phyloP scores from a whole-genome alignment of 2,888 invertebrate genomes.

The Dermolepida albohirtum region DNA sequence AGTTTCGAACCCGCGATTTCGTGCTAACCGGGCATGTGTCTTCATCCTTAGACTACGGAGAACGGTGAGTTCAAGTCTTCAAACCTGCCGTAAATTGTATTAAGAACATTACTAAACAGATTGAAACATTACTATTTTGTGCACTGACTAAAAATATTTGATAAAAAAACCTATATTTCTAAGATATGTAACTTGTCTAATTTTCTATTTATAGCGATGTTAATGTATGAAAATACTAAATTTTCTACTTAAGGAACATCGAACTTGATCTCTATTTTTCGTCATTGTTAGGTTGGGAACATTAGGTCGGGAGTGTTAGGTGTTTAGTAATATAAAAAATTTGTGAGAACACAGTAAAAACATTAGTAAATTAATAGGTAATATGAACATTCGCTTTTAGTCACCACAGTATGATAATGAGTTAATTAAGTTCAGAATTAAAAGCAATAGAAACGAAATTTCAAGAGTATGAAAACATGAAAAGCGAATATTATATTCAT shows the following conservation, averaged over 20 bases:
- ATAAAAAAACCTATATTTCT: no score
- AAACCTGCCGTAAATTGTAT: no score
- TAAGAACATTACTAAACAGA: no score
- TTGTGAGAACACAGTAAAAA: slow-evolving; percentile 39
- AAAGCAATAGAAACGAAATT: background rate
- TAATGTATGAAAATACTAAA: no score
- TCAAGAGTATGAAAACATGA: background rate
- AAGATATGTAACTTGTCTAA: no score
- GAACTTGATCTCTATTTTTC: slow-evolving; percentile 19
- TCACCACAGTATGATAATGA: background rate
- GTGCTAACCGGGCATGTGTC: no score
- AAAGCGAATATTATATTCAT: slow-evolving; percentile 45
- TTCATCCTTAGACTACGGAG: no score
- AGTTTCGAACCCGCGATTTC: no score
- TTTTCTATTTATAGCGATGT: no score
- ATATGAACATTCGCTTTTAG: slow-evolving; percentile 43
- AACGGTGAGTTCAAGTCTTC: no score
- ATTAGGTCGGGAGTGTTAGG: slow-evolving; percentile 31
- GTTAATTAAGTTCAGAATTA: background rate
- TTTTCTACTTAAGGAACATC: background rate
- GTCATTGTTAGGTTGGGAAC: slow-evolving; percentile 10
- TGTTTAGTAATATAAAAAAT: slow-evolving; percentile 34
- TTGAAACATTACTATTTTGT: no score
- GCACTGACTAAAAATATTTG: no score
- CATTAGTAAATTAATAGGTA: slow-evolving; percentile 33